These are phyloP conservation scores for Itoplectis maculator DNA, from an alignment of 2,888 invertebrate genomes.

Conservation along the genomic window DNA sequence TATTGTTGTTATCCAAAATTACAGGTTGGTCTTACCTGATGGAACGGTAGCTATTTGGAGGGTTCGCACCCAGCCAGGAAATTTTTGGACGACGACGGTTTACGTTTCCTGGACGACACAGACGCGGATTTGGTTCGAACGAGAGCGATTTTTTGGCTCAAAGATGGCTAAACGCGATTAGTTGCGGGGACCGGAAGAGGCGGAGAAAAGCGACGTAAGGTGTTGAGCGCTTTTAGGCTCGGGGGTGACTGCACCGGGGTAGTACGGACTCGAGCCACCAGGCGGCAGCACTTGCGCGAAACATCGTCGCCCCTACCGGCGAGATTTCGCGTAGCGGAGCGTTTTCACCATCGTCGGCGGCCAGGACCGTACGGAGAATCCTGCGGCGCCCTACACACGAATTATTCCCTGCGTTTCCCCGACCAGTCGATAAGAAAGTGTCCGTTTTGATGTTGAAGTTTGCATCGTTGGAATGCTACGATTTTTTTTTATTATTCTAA, in stretches of 20 bases:
- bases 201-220: conserved; percentile 70
- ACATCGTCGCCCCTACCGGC: conserved; percentile 49
- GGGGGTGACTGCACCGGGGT: conserved; percentile 77
- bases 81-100: conserved; percentile 29
- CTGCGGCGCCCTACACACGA: conserved; percentile 47
- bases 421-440: too few relatives aligned
- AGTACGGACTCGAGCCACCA: conserved; percentile 77
- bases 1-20: not conserved
- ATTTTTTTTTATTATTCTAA: too few relatives aligned
- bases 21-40: conserved; percentile 43
- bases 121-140: conserved; percentile 16
- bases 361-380: conserved; percentile 62
- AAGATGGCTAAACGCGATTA: conserved; percentile 47
- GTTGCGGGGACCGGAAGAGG: conserved; percentile 65
- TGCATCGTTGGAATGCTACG: not conserved
- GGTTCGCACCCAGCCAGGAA: conserved; percentile 9
- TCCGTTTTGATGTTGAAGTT: too few relatives aligned
- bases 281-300: conserved; percentile 76
- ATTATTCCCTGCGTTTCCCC: not conserved
- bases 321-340: conserved; percentile 44
- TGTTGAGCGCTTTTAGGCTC: conserved; percentile 78
- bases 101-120: conserved; percentile 3
- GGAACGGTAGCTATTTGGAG: too few relatives aligned
- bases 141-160: conserved; percentile 17
- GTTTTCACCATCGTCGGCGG: too few relatives aligned